Conservation (phyloP, 2,888 invertebrate genomes). For the Ceriagrion tenellum region DNA sequence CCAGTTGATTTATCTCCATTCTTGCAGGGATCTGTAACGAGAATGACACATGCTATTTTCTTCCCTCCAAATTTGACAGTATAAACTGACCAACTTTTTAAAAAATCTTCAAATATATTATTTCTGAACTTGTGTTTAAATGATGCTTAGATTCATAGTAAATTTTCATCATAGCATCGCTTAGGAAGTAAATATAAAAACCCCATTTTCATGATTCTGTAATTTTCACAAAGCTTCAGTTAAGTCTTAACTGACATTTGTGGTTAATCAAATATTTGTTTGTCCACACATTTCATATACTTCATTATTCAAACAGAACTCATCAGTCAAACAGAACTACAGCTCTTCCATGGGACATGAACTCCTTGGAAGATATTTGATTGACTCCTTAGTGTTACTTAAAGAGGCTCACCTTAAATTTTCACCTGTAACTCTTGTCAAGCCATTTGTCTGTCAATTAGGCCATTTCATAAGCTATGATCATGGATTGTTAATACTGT, state of each 20-base stretch:
- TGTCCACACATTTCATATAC: not conserved
- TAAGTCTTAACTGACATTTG: not conserved
- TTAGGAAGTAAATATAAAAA: conserved; percentile 1
- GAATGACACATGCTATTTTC: not conserved
- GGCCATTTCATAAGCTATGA: too few species aligned
- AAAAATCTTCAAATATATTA: not conserved
- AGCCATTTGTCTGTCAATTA: not conserved
- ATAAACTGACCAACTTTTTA: not conserved
- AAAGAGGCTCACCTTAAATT: not conserved
- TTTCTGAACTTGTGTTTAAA: not conserved
- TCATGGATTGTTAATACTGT: too few species aligned
- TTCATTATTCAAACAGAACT: not conserved
- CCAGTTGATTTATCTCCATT: too few species aligned
- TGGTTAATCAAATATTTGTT: not conserved
- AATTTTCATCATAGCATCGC: not conserved
- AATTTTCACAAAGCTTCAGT: not conserved
- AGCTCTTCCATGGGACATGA: not conserved
- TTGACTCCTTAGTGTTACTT: not conserved
- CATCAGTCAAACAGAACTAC: not conserved
- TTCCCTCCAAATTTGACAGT: not conserved
- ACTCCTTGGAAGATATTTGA: not conserved
- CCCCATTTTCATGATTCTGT: not conserved
- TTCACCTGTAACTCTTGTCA: not conserved
- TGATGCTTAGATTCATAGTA: conserved; percentile 39
- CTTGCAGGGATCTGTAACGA: not conserved